Percentiles rank a stretch among this genome's conserved stretches.
Conservation (phyloP, 92 coral and sea anemone species). For the Epizoanthus scotinus region DNA sequence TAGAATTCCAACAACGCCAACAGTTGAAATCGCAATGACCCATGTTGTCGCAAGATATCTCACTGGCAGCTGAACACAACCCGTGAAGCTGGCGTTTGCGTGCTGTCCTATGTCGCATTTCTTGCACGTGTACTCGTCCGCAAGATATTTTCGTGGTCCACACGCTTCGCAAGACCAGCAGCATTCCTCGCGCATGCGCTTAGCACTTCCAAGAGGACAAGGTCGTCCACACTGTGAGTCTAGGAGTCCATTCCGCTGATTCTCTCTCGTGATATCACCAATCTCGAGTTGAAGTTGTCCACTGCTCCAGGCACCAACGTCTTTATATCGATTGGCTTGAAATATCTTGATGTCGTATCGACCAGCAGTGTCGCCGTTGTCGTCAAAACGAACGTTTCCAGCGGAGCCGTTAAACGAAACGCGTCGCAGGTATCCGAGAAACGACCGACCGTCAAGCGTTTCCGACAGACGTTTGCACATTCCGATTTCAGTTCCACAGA, state of each 20-base stretch:
- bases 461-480: slow-evolving; percentile 67
- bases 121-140: slow-evolving; percentile 67
- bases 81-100: slow-evolving; percentile 58
- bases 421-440: slow-evolving; percentile 61
- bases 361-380: slow-evolving; percentile 67
- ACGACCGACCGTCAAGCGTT: slow-evolving; percentile 33
- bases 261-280: background rate
- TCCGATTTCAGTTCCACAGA: slow-evolving; percentile 63
- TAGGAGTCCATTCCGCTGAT: background rate
- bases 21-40: slow-evolving; percentile 41
- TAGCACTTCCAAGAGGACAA: slow-evolving; percentile 60
- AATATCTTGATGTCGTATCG: slow-evolving; percentile 52
- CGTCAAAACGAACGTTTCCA: slow-evolving; percentile 61
- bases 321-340: slow-evolving; percentile 13
- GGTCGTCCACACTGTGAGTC: slow-evolving; percentile 75
- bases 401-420: slow-evolving; percentile 74
- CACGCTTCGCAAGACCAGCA: slow-evolving; percentile 87
- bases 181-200: slow-evolving; percentile 64
- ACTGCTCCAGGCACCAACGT: slow-evolving; percentile 65
- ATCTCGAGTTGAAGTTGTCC: slow-evolving; percentile 39
- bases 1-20: slow-evolving; percentile 61
- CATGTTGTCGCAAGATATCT: slow-evolving; percentile 48
- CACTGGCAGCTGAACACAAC: slow-evolving; percentile 56
- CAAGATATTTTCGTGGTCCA: slow-evolving; percentile 50
- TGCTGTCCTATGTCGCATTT: slow-evolving; percentile 57